These are phyloP conservation scores for Pipa parva DNA, from an alignment of 2,113 vertebrate species.

Conservation along the genomic window DNA sequence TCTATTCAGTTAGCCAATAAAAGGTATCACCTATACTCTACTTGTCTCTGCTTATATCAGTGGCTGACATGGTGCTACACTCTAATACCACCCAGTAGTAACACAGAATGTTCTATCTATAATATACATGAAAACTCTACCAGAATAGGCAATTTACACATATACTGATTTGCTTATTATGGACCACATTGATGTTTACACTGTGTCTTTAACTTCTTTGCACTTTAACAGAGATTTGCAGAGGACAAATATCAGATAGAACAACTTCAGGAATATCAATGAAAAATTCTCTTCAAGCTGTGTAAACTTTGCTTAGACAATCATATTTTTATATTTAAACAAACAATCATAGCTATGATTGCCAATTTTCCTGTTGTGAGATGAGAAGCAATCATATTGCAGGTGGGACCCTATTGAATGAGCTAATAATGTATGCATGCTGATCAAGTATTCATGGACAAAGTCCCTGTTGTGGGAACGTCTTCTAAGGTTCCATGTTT, in stretches of 20 bases:
- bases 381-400: constrained; percentile 13
- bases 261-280: constrained; percentile 34
- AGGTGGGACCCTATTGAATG: constrained; percentile 19
- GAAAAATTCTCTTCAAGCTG: constrained; percentile 30
- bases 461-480: background rate
- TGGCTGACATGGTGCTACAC: background rate
- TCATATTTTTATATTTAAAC: constrained; percentile 39
- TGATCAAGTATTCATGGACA: background rate
- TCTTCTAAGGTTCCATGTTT: background rate
- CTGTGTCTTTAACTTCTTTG: constrained; percentile 5
- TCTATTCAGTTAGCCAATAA: too few relatives aligned
- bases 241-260: constrained; percentile 26
- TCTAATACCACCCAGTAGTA: constrained; percentile 10
- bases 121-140: background rate
- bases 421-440: background rate
- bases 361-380: constrained; percentile 27
- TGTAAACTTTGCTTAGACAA: constrained; percentile 42
- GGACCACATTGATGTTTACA: constrained; percentile 23
- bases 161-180: constrained; percentile 28
- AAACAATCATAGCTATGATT: constrained; percentile 16
- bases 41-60: background rate
- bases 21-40: too few relatives aligned
- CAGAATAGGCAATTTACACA: constrained; percentile 23
- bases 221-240: constrained; percentile 24
- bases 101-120: constrained; percentile 9